Evolutionary conservation across 2,888 invertebrate species (phyloP), one percentile per base, ranked within the genome.

Genomic region (Lissocephala sabroskyi): DNA sequence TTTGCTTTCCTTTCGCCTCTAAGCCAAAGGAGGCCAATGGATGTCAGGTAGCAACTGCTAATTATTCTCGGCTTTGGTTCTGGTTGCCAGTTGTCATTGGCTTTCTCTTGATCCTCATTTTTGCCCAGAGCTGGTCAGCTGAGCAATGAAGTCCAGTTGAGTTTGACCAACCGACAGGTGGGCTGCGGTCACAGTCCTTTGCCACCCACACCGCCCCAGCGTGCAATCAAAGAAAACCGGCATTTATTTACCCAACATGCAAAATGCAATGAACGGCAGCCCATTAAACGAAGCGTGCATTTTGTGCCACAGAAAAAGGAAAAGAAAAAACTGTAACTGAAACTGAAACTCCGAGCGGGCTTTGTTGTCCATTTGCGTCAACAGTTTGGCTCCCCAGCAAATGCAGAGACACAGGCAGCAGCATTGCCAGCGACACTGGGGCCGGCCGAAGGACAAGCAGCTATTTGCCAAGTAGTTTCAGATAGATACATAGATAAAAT

Each of bases 401-500:
- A 35, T 36, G 56, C 33, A 36, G 42, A 44, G 13, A 26, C 14
- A 37, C 36, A 49, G 11, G 30, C 26, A 16, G 26, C 9, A 7
- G 14, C 9, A 40, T 19, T 14, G 7, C 9, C 28, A 49, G 19
- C 45, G 23, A 43, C 26, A 32, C 43, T 42, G 42, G 42, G 10
- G 29, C 32, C 17, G 11, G 32, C 30, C 3, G n/a, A 30, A 30
- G 6, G 3, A 30, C 30, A 16, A 7, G 23, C 35, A 52, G 59
- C 57, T 68, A 68, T 68, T 76, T 67, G 58, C 62, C 70, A 57
- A 64, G 63, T 57, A 66, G 64, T 76, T 73, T 60, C 65, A 65
- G 65, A 68, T 76, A 73, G 65, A 73, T 68, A 76, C 77, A 73
- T 73, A 65, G 78, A 71, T 74, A 67, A 71, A 78, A 74, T 74